phyloP scores from a whole-genome alignment of 2,113 vertebrate species.

The Cichladusa arquata region DNA sequence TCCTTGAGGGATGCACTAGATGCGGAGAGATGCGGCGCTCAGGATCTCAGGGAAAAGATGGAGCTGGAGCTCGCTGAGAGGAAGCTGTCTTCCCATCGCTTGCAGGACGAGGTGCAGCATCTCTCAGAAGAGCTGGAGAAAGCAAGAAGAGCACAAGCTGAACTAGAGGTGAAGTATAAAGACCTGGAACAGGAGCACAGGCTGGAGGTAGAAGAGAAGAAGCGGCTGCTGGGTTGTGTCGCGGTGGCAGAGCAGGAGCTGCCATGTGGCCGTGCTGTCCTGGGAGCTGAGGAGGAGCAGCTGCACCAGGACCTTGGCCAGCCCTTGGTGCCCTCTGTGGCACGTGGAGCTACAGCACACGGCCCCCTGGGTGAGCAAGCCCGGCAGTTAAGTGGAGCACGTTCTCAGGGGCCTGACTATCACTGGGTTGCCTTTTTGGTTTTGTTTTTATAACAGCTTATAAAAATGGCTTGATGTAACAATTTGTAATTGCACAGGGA shows the following conservation, averaged over 20 bases:
- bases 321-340: background rate
- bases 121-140: conserved; percentile 70
- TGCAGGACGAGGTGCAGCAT: conserved; percentile 72
- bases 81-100: conserved; percentile 34
- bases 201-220: conserved; percentile 63
- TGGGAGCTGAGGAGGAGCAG: conserved; percentile 21
- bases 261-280: background rate
- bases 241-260: conserved; percentile 45
- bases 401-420: background rate
- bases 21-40: conserved; percentile 65
- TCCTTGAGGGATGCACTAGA: conserved; percentile 66
- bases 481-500: background rate
- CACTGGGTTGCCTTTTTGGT: background rate
- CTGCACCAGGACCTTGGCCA: background rate
- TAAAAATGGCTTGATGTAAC: background rate
- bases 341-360: background rate
- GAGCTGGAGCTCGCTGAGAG: conserved; percentile 73
- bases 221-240: conserved; percentile 26
- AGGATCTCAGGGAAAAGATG: conserved; percentile 45
- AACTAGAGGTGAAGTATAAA: conserved; percentile 63
- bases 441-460: background rate
- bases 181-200: conserved; percentile 60
- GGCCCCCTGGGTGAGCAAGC: conserved; percentile 76
- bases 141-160: conserved; percentile 46
- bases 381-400: background rate